phyloP scores from a whole-genome alignment of 2,888 invertebrate species.

The Lucinisca nassula region DNA sequence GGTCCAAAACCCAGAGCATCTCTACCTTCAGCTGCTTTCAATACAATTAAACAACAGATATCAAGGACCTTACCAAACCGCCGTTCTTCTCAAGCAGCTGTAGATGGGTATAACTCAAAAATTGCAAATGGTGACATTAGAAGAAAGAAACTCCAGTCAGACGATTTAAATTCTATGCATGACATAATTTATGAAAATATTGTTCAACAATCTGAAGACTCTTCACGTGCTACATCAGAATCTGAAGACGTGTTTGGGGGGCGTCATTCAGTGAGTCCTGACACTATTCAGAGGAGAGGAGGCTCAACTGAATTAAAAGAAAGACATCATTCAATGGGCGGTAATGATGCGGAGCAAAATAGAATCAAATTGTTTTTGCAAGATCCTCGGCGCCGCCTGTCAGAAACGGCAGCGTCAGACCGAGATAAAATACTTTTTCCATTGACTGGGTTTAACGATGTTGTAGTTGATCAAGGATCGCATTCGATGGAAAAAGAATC shows the following conservation, averaged over 20 bases:
- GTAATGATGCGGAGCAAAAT: background rate
- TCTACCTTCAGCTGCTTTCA: conserved; percentile 48
- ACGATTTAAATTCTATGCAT: conserved; percentile 63
- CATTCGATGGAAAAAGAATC: background rate
- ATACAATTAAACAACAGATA: conserved; percentile 62
- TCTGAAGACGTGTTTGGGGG: conserved; percentile 54
- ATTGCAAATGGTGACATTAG: conserved; percentile 56
- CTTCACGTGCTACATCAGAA: conserved; percentile 61
- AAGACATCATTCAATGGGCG: background rate
- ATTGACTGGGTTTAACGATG: background rate
- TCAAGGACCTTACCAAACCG: conserved; percentile 48
- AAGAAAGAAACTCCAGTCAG: conserved; percentile 47
- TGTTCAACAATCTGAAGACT: conserved; percentile 46
- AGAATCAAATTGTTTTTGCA: background rate
- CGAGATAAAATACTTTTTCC: background rate
- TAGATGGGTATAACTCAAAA: conserved; percentile 37
- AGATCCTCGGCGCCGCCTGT: background rate
- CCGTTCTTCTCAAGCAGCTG: conserved; percentile 50
- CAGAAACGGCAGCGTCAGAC: background rate
- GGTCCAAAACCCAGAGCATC: conserved; percentile 47
- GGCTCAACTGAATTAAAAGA: background rate
- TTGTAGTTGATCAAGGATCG: background rate
- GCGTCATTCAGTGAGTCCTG: background rate
- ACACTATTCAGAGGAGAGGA: background rate
- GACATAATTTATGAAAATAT: conserved; percentile 46